These are phyloP conservation scores for Caenorhabditis remanei DNA, from an alignment of 1,140 invertebrate species.

Conservation along the genomic window DNA sequence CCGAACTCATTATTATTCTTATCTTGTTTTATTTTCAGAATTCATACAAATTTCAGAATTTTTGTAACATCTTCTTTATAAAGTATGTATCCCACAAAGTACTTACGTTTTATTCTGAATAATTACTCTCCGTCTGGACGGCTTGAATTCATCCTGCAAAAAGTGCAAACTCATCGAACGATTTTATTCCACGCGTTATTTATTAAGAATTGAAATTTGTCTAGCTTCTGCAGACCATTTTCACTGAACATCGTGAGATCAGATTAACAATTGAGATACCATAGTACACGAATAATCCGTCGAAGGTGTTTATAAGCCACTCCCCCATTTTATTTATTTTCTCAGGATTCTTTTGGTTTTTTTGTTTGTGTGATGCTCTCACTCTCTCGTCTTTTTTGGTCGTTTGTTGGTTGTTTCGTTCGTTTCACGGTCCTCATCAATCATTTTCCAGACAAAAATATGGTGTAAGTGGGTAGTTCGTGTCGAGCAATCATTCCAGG, in stretches of 20 bases:
- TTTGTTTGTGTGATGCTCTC: no score
- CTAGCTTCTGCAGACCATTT: no score
- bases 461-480: no score
- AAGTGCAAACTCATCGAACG: neutral
- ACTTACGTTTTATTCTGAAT: neutral
- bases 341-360: neutral
- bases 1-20: no score
- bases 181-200: neutral
- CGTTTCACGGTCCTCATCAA: no score
- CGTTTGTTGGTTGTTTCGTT: no score
- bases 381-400: no score
- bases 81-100: no score
- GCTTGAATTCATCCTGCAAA: neutral
- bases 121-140: neutral
- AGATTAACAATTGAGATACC: slow-evolving; percentile 8
- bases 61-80: neutral
- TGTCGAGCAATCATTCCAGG: no score
- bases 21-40: neutral
- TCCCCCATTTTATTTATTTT: neutral
- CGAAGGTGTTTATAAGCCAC: neutral
- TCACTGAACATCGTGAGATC: neutral
- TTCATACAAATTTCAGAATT: neutral
- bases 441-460: no score
- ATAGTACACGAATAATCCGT: slow-evolving; percentile 6
- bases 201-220: no score